Evolutionary conservation across 2,888 invertebrate genomes (phyloP), one percentile per base, ranked within the genome.

Genomic region (Embidobia sp.): DNA sequence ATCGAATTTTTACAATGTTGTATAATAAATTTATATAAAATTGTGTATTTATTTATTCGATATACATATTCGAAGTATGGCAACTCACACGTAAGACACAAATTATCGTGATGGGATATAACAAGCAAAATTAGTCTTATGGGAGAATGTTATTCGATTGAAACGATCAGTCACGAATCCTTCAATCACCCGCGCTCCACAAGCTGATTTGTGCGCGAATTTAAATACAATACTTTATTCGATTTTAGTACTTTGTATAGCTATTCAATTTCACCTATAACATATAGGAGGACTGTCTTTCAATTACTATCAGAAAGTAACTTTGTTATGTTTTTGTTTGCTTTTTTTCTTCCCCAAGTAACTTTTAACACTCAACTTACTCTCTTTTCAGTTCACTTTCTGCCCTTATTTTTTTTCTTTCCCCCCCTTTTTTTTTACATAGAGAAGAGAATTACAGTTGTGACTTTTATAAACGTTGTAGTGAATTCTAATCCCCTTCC

Each of bases 41-140:
- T 86, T 88, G 83, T 87, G 85, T 88, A 88, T 88, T 88, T 88
- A 89, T 88, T 88, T 88, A 86, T 88, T 88, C 83, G 84, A 84
- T 84, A 83, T 73, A 67, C 72, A 67, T 73, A 82, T 82, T 84
- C 72, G 79, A 81, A 11, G 2, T n/a, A n/a, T n/a, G 51, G 72
- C 49, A 74, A 29, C 61, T 53, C 67, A 64, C 66, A 44, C 22
- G 13, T 35, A n/a, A n/a, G n/a, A 72, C 69, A 73, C 51, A 64
- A 53, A 61, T 59, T 48, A 59, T 53, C 48, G 59, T 31, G 70
- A 44, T 77, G 63, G 64, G 57, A 78, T 72, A 74, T 63, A 64
- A 29, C 77, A 78, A 78, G 83, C 79, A 70, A 84, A 85, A 83
- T 85, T 84, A 85, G 81, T 82, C 82, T 82, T 83, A 81, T 80